A percentile compares a stretch with the other conserved stretches of the same genome.
Evolutionary conservation across 2,113 vertebrate genomes (phyloP).

Genomic region (Lepisosteus oculatus): DNA sequence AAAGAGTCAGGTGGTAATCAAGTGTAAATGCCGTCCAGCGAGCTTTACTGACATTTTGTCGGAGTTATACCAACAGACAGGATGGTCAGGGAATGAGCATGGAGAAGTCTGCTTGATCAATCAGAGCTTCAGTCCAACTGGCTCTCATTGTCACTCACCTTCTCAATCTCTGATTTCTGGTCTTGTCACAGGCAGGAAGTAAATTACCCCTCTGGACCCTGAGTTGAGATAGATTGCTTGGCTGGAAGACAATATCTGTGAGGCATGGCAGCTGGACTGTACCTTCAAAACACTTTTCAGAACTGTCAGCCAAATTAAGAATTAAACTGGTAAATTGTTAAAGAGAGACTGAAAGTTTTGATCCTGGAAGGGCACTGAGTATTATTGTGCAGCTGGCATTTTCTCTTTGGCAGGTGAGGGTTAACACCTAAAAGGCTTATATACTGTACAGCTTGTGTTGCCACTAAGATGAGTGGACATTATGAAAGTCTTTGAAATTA

Average conservation of each 20-base stretch:
- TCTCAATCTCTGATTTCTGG: background rate
- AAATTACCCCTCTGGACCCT: conserved; percentile 17
- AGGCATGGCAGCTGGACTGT: conserved; percentile 12
- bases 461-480: conserved; percentile 61
- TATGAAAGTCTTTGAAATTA: conserved; percentile 37
- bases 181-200: background rate
- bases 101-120: conserved; percentile 32
- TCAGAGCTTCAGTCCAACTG: background rate
- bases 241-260: conserved; percentile 31
- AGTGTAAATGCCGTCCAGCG: background rate
- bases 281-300: conserved; percentile 33
- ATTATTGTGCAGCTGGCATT: conserved; percentile 32
- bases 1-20: conserved; percentile 2
- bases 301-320: conserved; percentile 52
- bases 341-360: background rate
- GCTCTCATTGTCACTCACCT: background rate
- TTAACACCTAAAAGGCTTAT: conserved; percentile 45
- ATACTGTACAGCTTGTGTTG: conserved; percentile 56
- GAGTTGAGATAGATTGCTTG: background rate
- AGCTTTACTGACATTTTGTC: background rate
- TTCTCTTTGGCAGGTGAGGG: conserved; percentile 47
- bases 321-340: conserved; percentile 35
- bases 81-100: conserved; percentile 32
- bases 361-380: background rate
- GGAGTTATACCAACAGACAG: conserved; percentile 5